These are phyloP conservation scores for Argentina silus DNA, from an alignment of 2,797 vertebrate species.

Conservation along the genomic window DNA sequence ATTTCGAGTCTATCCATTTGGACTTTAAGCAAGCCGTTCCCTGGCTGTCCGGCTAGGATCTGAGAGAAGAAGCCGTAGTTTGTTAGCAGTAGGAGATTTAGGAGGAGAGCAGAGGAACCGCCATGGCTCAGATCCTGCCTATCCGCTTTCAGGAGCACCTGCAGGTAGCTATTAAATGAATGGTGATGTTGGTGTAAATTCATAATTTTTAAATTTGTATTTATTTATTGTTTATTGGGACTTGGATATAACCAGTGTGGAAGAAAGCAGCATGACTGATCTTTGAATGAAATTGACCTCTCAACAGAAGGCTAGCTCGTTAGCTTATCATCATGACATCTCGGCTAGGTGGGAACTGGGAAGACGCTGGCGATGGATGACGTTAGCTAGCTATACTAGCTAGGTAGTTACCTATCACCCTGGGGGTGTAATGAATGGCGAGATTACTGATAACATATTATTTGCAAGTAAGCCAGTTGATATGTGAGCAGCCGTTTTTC, in stretches of 20 bases:
- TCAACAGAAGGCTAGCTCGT: constrained; percentile 44
- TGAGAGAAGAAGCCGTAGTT: constrained; percentile 72
- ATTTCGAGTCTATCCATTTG: constrained; percentile 54
- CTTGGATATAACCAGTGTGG: background rate
- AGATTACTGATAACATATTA: background rate
- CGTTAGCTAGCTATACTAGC: constrained; percentile 62
- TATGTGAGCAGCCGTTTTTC: background rate
- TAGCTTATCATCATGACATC: constrained; percentile 11
- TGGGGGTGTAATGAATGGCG: background rate
- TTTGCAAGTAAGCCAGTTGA: background rate
- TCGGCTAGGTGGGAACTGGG: constrained; percentile 41
- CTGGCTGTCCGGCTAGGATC: constrained; percentile 71
- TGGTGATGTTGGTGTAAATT: background rate
- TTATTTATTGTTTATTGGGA: background rate
- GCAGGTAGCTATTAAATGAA: constrained; percentile 81
- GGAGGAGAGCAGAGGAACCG: constrained; percentile 79
- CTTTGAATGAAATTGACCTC: background rate
- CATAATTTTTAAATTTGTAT: background rate
- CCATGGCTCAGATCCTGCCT: constrained; percentile 93
- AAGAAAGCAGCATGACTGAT: background rate
- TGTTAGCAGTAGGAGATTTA: constrained; percentile 72
- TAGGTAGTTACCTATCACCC: constrained; percentile 31
- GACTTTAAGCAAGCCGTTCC: constrained; percentile 61
- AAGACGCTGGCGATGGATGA: constrained; percentile 72
- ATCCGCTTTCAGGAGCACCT: constrained; percentile 96